Conservation (phyloP, 2,113 vertebrate genomes). For the Actenoides lindsayi region DNA sequence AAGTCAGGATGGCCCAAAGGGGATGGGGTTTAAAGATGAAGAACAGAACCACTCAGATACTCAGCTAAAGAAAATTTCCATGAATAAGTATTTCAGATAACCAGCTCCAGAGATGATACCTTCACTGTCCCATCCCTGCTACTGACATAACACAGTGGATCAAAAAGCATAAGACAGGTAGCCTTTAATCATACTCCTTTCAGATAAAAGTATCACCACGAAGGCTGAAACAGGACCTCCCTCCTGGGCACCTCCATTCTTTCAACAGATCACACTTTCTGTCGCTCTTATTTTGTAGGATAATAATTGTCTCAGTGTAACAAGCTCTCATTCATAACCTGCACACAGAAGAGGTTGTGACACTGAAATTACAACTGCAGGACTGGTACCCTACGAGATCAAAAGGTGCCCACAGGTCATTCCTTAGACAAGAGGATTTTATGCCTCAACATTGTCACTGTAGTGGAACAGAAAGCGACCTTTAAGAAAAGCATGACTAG, state of each 20-base stretch:
- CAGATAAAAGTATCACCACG: background rate
- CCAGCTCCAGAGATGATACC: background rate
- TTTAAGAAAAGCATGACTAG: background rate
- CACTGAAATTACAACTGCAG: background rate
- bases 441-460: background rate
- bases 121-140: background rate
- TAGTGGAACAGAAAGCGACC: background rate
- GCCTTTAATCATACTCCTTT: background rate
- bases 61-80: background rate
- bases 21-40: background rate
- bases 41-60: background rate
- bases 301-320: background rate
- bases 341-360: background rate
- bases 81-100: background rate
- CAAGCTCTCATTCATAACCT: background rate
- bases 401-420: background rate
- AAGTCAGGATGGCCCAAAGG: background rate
- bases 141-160: background rate
- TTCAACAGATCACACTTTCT: background rate
- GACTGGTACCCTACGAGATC: background rate
- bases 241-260: background rate
- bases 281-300: background rate
- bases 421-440: background rate
- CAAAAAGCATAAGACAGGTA: background rate
- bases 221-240: background rate